Conservation (phyloP, 2,113 vertebrate genomes). For the Tonatia bakeri region DNA sequence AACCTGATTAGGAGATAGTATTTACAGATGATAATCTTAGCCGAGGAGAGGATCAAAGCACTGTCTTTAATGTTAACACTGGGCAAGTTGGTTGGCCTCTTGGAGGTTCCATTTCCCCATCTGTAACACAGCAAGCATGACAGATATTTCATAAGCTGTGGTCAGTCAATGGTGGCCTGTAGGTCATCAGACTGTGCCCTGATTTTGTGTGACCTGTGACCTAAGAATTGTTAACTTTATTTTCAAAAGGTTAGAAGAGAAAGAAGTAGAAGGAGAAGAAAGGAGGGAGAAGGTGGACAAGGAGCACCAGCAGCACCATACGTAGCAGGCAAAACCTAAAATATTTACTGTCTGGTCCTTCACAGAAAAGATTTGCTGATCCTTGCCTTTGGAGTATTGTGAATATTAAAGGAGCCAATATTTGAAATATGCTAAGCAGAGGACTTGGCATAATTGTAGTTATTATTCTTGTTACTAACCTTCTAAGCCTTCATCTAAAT, state of each 20-base stretch:
- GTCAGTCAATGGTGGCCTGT: not conserved
- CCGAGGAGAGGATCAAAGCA: not conserved
- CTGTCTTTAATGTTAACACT: not conserved
- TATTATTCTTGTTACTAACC: not conserved
- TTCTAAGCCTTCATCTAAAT: not conserved
- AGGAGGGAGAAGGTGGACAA: rapidly evolving
- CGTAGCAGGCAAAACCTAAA: not conserved
- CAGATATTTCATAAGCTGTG: not conserved
- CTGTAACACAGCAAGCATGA: not conserved
- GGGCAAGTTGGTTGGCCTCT: not conserved
- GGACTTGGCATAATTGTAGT: not conserved
- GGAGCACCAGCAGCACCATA: not conserved
- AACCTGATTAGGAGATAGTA: not conserved
- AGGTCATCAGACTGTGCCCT: not conserved
- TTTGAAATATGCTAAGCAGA: not conserved
- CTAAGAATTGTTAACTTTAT: not conserved
- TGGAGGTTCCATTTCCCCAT: not conserved
- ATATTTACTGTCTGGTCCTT: not conserved
- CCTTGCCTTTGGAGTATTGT: not conserved
- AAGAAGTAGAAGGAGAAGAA: not conserved
- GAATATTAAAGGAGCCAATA: not conserved
- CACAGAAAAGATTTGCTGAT: not conserved
- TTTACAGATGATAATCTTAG: not conserved
- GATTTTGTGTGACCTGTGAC: not conserved
- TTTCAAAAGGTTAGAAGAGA: not conserved